These are phyloP conservation scores for Bubo scandiacus DNA, from an alignment of 2,113 vertebrate species.

Conservation along the genomic window DNA sequence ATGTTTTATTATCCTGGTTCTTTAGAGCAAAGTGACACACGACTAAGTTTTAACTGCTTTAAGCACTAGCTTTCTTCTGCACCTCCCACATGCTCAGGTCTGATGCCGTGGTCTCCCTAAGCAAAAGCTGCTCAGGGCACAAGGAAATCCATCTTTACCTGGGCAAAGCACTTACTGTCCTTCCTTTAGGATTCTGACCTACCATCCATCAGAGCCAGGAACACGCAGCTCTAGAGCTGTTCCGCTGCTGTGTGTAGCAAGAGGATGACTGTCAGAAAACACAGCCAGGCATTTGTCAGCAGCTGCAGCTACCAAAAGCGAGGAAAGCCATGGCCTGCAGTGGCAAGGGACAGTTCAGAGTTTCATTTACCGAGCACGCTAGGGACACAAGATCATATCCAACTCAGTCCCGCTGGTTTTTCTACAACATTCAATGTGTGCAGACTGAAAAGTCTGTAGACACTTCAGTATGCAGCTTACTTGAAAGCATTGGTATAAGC, in stretches of 20 bases:
- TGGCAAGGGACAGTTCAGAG: accelerated
- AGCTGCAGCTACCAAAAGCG: not conserved
- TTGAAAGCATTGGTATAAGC: not conserved
- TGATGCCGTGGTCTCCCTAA: not conserved
- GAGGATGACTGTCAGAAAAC: not conserved
- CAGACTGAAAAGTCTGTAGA: not conserved
- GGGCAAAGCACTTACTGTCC: not conserved
- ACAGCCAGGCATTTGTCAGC: not conserved
- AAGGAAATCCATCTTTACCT: not conserved
- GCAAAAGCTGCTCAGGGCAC: not conserved
- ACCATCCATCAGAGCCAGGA: accelerated
- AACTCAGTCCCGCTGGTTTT: not conserved
- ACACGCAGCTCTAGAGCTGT: not conserved
- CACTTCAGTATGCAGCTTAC: not conserved
- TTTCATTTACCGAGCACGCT: not conserved
- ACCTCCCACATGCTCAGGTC: accelerated
- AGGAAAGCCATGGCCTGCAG: not conserved
- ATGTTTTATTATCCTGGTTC: not conserved
- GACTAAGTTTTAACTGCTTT: not conserved
- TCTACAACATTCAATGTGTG: accelerated
- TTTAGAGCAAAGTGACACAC: not conserved
- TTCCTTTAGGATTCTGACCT: not conserved
- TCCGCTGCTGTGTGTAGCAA: not conserved
- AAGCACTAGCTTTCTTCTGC: not conserved
- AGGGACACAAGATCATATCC: not conserved